phyloP scores from a whole-genome alignment of 2,113 vertebrate species.

The Melierax canorus region DNA sequence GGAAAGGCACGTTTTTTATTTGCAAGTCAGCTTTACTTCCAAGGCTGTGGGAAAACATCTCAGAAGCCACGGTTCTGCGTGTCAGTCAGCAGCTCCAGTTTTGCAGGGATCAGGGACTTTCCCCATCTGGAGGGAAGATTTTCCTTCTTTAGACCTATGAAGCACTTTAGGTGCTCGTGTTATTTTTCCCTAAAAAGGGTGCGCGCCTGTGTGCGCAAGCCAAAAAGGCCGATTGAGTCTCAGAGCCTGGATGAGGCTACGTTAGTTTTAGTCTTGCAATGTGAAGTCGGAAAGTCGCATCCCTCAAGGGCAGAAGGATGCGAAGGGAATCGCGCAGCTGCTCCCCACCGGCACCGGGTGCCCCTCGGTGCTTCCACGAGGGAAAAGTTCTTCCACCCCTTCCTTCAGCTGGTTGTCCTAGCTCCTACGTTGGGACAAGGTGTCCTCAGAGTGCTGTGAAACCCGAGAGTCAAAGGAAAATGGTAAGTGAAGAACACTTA shows the following conservation, averaged over 20 bases:
- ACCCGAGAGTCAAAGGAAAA: background rate
- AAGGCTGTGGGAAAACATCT: background rate
- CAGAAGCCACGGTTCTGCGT: background rate
- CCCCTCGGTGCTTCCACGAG: fast-evolving
- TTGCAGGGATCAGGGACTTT: background rate
- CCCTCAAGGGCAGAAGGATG: background rate
- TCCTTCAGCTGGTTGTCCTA: background rate
- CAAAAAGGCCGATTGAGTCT: background rate
- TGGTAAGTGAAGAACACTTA: background rate
- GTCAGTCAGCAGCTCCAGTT: background rate
- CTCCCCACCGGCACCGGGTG: background rate
- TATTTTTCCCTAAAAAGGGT: background rate
- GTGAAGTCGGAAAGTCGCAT: background rate
- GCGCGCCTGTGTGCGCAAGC: background rate
- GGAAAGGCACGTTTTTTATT: background rate
- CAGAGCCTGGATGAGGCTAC: background rate
- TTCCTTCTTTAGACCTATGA: background rate
- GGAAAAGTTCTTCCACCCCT: background rate
- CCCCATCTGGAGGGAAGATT: background rate
- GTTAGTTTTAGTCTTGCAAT: background rate
- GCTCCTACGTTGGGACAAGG: fast-evolving
- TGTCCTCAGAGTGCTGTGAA: background rate
- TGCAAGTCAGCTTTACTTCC: background rate
- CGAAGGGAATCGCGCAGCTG: background rate
- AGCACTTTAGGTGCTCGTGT: background rate